Evolutionary conservation across 2,113 vertebrate species (phyloP), one percentile per base, ranked within the genome.

Genomic region (Scartelaos histophorus): DNA sequence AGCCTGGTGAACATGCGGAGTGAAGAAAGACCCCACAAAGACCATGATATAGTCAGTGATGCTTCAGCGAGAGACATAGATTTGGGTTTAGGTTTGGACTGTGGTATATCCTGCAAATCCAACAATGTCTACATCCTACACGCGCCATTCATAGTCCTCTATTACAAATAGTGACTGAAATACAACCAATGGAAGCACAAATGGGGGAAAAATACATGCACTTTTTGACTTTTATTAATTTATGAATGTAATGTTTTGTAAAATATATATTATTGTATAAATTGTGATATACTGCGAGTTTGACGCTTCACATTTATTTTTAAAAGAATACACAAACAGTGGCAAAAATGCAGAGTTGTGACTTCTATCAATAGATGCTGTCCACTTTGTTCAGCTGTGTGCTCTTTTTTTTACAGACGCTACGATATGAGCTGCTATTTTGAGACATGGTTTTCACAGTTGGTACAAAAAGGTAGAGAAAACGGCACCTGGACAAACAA

Each of bases 141-240:
- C 51, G 56, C 89, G 3, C 94, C 94, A 6, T 94, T 95, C 81
- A 85, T 94, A 11, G 84, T 89, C 51, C 66, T 94, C 49, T 90
- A 91, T 24, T 93, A 93, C 80, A 80, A 84, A 82, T 91, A 83
- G 81, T n/a, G 43, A 11, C 43, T 61, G 25, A 1, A n/a, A 64
- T 12, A n/a, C 34, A 47, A 21, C 38, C 38, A 22, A 24, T 22
- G 45, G 43, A 43, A 66, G 65, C 69, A 68, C 66, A 19, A 73
- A 73, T 67, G 68, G 22, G 22, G n/a, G 64, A 57, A 58, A n/a
- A 71, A 82, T 70, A 72, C 7, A 85, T 88, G 93, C 93, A 94
- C 93, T 94, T 94, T 61, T 60, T 12, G 5, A 13, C 12, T 79
- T 73, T 86, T 87, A 86, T 91, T 92, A 92, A 93, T 83, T 93